phyloP scores from a whole-genome alignment of 1,140 invertebrate genomes.

The Lordiphosa clarofinis region DNA sequence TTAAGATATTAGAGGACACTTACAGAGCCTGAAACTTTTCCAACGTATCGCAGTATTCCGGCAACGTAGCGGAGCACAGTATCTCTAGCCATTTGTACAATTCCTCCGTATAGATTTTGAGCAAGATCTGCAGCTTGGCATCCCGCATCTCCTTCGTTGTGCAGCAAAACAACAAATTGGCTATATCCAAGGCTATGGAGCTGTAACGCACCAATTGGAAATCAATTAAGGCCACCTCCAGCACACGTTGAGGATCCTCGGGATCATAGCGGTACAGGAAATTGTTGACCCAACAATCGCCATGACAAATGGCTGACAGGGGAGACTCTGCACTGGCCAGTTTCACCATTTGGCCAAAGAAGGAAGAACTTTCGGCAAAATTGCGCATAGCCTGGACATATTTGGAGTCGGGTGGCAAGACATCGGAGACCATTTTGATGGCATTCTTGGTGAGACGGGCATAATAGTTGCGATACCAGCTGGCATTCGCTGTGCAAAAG shows the following conservation, averaged over 20 bases:
- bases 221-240: slow-evolving; percentile 84
- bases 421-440: slow-evolving; percentile 83
- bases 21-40: slow-evolving; percentile 83
- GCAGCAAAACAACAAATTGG: slow-evolving; percentile 85
- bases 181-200: slow-evolving; percentile 85
- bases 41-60: slow-evolving; percentile 75
- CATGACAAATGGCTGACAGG: slow-evolving; percentile 86
- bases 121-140: slow-evolving; percentile 82
- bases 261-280: slow-evolving; percentile 83
- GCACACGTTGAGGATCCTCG: slow-evolving; percentile 42
- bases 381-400: slow-evolving; percentile 83
- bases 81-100: slow-evolving; percentile 80
- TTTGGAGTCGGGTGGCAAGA: slow-evolving; percentile 81
- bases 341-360: slow-evolving; percentile 85
- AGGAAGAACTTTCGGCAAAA: slow-evolving; percentile 84
- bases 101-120: slow-evolving; percentile 81
- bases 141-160: slow-evolving; percentile 83
- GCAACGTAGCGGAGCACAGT: slow-evolving; percentile 75
- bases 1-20: background rate
- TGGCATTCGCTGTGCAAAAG: slow-evolving; percentile 84
- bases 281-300: slow-evolving; percentile 89
- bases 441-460: slow-evolving; percentile 84
- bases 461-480: slow-evolving; percentile 87
- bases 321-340: slow-evolving; percentile 83
- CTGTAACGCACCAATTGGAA: slow-evolving; percentile 86